Evolutionary conservation across 2,797 vertebrate genomes (phyloP), one percentile per base, ranked within the genome.

Genomic region (Aselliscus stoliczkanus): DNA sequence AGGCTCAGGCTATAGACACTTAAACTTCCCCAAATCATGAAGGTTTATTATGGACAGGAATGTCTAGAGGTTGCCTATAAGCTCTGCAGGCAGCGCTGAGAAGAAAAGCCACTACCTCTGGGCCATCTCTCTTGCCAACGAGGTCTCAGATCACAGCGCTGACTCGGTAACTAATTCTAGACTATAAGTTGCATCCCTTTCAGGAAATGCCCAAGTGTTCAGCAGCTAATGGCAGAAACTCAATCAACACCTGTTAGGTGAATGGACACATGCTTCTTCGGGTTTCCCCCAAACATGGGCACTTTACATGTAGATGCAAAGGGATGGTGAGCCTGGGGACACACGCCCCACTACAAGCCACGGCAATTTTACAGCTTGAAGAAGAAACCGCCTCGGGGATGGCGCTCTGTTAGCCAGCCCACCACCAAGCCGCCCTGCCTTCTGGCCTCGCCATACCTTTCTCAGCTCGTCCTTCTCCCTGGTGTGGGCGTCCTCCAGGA

Each of bases 401-500:
- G 37, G 14, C 0, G 13, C 25, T 37, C 37, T 0, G 0, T 12
- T 2, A 17, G 44, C 60, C 31, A 9, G 27, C 6, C 39, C 37
- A 7, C 10, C 4, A 0, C 62, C 42, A 20, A 25, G 1, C 9
- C 2, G 0, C 5, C 17, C 31, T n/a, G n/a, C n/a, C 15, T 54
- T 7, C 1, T 0, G 1, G 69, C 34, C 70, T 37, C 17, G 0
- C 13, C 47, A 8, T 97, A 99, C 99, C 99, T 99, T 99, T 70
- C 97, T 98, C 69, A 99, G 98, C 0, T 98, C 96, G 1, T 97
- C 90, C 54, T 99, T 99, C 98, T 99, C 99, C 2, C 73, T 98
- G 81, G 88, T 0, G 25, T 99, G 98, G 81, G 98, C 97, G 90
- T 99, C 99, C 97, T 99, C 99, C 54, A 99, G 72, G 14, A 97